A percentile compares a stretch with the other conserved stretches of the same genome.
Evolutionary conservation across 1,140 invertebrate species (phyloP).

Genomic region (Lepidurus apus): DNA sequence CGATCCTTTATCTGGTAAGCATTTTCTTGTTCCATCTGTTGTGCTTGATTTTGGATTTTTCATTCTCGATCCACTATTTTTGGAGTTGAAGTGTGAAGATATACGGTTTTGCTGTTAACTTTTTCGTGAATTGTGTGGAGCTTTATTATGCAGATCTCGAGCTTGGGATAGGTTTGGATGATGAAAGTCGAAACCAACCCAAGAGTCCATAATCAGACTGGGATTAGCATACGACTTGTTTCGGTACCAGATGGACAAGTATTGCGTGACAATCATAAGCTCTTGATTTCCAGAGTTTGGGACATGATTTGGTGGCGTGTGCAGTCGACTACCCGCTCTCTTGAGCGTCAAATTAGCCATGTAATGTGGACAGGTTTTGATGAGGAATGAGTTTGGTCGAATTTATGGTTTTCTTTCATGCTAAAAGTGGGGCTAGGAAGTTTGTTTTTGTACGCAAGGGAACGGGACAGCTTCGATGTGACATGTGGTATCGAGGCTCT

Average conservation of each 20-base stretch:
- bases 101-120: too few species aligned
- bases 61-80: too few species aligned
- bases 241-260: neutral
- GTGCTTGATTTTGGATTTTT: too few species aligned
- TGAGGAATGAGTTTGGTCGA: neutral
- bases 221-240: neutral
- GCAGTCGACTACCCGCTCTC: constrained; percentile 10
- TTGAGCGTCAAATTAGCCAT: neutral
- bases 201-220: too few species aligned
- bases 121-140: too few species aligned
- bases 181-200: too few species aligned
- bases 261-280: neutral
- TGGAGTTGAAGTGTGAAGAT: too few species aligned
- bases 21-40: too few species aligned
- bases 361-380: neutral
- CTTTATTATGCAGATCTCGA: too few species aligned
- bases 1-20: constrained; percentile 1
- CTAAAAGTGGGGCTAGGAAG: neutral
- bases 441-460: neutral
- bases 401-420: constrained; percentile 2
- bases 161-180: too few species aligned
- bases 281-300: neutral
- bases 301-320: neutral
- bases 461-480: neutral
- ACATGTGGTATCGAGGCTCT: constrained; percentile 3